Percentiles rank a stretch among this genome's conserved stretches.
Conservation (phyloP, 2,797 vertebrate species). For the Apodemus agrarius region DNA sequence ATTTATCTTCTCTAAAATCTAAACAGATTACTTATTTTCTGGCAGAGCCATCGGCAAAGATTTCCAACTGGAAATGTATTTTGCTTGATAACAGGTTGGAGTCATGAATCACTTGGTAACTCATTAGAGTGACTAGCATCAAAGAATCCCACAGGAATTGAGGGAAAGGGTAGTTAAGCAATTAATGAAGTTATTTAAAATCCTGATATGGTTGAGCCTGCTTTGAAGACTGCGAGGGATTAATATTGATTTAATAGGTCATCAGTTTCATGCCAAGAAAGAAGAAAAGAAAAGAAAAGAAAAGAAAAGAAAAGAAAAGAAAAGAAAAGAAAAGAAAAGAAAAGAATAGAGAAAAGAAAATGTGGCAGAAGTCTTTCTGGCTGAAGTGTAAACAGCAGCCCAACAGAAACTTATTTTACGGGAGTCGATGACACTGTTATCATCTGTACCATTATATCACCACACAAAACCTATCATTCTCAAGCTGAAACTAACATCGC, state of each 20-base stretch:
- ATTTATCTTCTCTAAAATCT: conserved; percentile 57
- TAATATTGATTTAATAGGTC: conserved; percentile 88
- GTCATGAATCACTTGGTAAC: conserved; percentile 85
- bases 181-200: conserved; percentile 89
- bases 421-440: conserved; percentile 68
- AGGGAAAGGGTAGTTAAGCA: conserved; percentile 86
- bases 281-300: fast-evolving
- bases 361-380: conserved; percentile 77
- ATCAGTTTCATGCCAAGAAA: conserved; percentile 83
- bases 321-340: conserved; percentile 71
- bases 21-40: conserved; percentile 64
- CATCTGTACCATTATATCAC: conserved; percentile 66
- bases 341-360: conserved; percentile 44
- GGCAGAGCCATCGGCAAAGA: conserved; percentile 76
- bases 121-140: conserved; percentile 83
- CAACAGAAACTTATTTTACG: conserved; percentile 80
- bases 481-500: conserved; percentile 77
- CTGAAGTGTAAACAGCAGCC: conserved; percentile 71
- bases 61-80: conserved; percentile 79
- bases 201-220: conserved; percentile 84
- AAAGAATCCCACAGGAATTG: conserved; percentile 85
- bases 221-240: conserved; percentile 85
- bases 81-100: conserved; percentile 82
- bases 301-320: background rate
- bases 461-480: conserved; percentile 79